A percentile compares a stretch with the other conserved stretches of the same genome.
Evolutionary conservation across 2,113 vertebrate genomes (phyloP).

Genomic region (Pheucticus melanocephalus): DNA sequence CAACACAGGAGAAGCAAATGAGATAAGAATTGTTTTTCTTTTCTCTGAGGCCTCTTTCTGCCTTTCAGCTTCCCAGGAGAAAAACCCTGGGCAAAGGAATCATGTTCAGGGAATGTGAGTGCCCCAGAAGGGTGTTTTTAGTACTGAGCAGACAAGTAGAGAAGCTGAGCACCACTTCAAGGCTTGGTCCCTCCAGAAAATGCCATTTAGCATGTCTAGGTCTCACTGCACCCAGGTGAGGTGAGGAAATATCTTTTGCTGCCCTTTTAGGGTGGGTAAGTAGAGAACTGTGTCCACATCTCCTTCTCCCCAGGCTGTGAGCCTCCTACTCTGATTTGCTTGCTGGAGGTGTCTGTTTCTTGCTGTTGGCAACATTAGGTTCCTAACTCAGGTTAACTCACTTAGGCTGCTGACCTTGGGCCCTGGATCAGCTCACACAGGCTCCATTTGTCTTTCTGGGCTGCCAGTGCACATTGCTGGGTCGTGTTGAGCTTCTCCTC

Average conservation of each 20-base stretch:
- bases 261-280: not conserved
- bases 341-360: not conserved
- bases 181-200: not conserved
- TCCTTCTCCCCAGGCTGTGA: rapidly evolving
- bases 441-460: not conserved
- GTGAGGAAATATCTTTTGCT: not conserved
- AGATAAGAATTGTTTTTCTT: too few relatives aligned
- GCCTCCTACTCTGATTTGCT: rapidly evolving
- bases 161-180: not conserved
- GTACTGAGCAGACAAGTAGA: not conserved
- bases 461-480: rapidly evolving
- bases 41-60: too few relatives aligned
- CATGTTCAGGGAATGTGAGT: too few relatives aligned
- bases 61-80: too few relatives aligned
- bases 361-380: not conserved
- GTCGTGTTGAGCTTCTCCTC: not conserved
- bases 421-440: not conserved
- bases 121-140: not conserved
- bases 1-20: too few relatives aligned
- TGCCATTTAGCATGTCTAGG: not conserved
- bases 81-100: too few relatives aligned
- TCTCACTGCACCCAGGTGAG: not conserved
- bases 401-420: not conserved
- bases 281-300: not conserved
- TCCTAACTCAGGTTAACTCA: not conserved